These are phyloP conservation scores for Bujurquina vittata DNA, from an alignment of 2,113 vertebrate species.

Conservation along the genomic window DNA sequence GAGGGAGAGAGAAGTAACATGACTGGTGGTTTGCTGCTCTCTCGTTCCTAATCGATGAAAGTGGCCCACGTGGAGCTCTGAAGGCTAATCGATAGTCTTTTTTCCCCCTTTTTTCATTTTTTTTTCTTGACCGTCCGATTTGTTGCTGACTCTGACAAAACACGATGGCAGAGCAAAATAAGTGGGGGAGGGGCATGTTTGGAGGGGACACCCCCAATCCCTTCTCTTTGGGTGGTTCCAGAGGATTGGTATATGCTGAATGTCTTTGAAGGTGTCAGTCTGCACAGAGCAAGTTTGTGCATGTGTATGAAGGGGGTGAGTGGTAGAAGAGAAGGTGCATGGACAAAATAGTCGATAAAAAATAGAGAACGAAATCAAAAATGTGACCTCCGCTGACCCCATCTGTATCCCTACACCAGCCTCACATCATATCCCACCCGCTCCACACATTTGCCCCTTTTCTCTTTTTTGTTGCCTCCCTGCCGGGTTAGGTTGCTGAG, in stretches of 20 bases:
- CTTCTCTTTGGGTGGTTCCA: conserved; percentile 44
- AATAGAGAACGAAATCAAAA: conserved; percentile 61
- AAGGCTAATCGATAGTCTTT: conserved; percentile 85
- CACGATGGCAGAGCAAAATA: conserved; percentile 59
- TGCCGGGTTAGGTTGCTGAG: conserved; percentile 65
- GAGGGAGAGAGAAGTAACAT: conserved; percentile 58
- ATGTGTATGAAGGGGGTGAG: neutral
- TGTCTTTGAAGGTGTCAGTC: conserved; percentile 17
- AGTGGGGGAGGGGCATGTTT: conserved; percentile 32
- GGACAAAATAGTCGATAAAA: conserved; percentile 40
- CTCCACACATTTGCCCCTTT: conserved; percentile 55
- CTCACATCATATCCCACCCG: conserved; percentile 45
- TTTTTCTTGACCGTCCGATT: conserved; percentile 77
- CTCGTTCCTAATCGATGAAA: conserved; percentile 81
- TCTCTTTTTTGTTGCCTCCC: conserved; percentile 44
- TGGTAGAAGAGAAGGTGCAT: neutral
- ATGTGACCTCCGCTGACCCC: conserved; percentile 51
- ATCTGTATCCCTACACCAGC: conserved; percentile 71
- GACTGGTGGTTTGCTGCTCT: conserved; percentile 73
- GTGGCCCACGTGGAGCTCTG: conserved; percentile 81
- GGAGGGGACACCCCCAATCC: conserved; percentile 66
- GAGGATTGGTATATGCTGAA: conserved; percentile 36
- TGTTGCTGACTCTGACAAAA: conserved; percentile 87
- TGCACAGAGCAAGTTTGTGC: conserved; percentile 12
- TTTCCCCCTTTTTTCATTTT: conserved; percentile 38